A percentile compares a stretch with the other conserved stretches of the same genome.
phyloP scores from a whole-genome alignment of 2,113 vertebrate genomes.

The Phrynocephalus versicolor region DNA sequence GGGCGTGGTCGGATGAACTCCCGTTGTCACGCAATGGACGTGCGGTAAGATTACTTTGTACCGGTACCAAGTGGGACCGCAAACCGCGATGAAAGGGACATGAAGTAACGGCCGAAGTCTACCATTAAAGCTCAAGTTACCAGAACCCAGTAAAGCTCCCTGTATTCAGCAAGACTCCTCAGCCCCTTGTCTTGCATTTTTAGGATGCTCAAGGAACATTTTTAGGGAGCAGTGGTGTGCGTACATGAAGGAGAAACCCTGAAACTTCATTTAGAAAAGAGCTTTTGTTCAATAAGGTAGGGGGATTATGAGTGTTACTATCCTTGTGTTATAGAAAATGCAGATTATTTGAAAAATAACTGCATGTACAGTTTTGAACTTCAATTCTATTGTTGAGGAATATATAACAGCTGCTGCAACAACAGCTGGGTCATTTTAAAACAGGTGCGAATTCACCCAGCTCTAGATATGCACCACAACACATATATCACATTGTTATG shows the following conservation, averaged over 20 bases:
- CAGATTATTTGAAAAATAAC: background rate
- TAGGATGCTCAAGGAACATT: background rate
- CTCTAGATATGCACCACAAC: constrained; percentile 28
- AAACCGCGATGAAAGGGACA: too few relatives aligned
- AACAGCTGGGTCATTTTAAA: constrained; percentile 49
- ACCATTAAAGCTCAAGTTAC: too few relatives aligned
- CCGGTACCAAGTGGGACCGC: too few relatives aligned
- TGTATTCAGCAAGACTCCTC: background rate
- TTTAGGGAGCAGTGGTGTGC: background rate
- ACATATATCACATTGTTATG: background rate
- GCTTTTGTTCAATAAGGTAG: constrained; percentile 2
- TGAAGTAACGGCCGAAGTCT: too few relatives aligned
- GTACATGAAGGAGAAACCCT: too few relatives aligned
- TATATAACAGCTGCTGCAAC: constrained; percentile 48
- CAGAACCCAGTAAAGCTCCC: too few relatives aligned
- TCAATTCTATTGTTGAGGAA: constrained; percentile 6
- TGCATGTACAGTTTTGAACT: background rate
- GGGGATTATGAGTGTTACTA: background rate
- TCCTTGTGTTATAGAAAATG: background rate
- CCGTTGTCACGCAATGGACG: too few relatives aligned
- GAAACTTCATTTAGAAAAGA: background rate
- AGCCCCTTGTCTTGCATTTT: background rate
- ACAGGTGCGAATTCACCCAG: constrained; percentile 37
- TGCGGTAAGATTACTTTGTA: too few relatives aligned
- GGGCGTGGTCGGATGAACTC: too few relatives aligned